These are phyloP conservation scores for Pseudochirops corinnae DNA, from an alignment of 2,797 vertebrate species.

Conservation along the genomic window DNA sequence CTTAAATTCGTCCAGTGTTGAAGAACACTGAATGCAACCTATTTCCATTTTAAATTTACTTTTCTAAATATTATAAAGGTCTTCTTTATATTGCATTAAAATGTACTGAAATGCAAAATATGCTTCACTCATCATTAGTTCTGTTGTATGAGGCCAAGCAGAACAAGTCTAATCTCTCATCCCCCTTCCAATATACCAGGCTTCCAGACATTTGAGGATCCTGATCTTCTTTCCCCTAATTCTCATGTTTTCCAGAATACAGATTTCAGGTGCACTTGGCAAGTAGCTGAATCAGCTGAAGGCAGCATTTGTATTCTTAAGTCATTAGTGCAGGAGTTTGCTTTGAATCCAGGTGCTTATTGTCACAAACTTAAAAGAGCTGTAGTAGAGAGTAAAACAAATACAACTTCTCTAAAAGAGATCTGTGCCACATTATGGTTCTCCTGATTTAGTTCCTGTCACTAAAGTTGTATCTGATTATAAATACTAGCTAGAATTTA, in stretches of 20 bases:
- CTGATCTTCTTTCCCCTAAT: background rate
- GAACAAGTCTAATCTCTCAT: background rate
- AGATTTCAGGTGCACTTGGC: background rate
- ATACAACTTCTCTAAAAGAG: background rate
- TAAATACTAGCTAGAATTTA: background rate
- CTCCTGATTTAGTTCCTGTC: background rate
- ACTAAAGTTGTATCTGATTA: background rate
- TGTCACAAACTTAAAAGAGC: background rate
- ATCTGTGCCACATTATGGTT: background rate
- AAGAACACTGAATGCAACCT: background rate
- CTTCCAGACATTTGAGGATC: background rate
- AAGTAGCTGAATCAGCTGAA: background rate
- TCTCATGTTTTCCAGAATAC: background rate
- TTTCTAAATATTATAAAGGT: background rate
- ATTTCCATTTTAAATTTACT: background rate
- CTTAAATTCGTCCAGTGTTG: background rate
- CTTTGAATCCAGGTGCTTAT: slow-evolving; percentile 21
- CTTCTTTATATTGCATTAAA: background rate
- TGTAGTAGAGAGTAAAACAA: slow-evolving; percentile 6
- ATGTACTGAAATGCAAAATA: background rate
- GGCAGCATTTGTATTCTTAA: background rate
- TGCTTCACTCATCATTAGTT: background rate
- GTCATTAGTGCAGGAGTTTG: background rate
- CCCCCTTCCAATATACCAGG: background rate
- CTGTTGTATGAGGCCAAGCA: background rate